Percentiles rank a stretch among this genome's conserved stretches.
Evolutionary conservation across 1,140 invertebrate species (phyloP).

Genomic region (Drosophila kanapiae): DNA sequence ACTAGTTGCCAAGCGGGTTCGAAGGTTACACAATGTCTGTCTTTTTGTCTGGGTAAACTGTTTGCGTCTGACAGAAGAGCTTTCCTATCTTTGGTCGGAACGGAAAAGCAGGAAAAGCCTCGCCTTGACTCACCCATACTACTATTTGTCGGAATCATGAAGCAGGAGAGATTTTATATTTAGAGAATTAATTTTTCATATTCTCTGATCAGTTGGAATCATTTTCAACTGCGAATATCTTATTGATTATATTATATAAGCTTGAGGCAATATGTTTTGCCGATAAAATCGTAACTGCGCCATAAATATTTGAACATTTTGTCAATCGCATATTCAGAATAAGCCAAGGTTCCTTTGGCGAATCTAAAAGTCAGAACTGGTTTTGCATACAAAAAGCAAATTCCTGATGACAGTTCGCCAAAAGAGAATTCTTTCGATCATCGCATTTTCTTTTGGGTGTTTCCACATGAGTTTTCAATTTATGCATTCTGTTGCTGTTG

Average conservation of each 20-base stretch:
- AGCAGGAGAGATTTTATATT: constrained; percentile 33
- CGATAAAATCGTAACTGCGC: constrained; percentile 3
- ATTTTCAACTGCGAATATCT: not conserved
- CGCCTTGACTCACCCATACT: constrained; percentile 19
- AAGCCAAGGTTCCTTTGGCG: constrained; percentile 33
- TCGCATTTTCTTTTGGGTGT: constrained; percentile 33
- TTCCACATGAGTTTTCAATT: constrained; percentile 53
- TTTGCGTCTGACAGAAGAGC: constrained; percentile 49
- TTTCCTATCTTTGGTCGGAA: constrained; percentile 14
- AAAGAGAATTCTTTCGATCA: constrained; percentile 49
- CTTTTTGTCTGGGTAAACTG: constrained; percentile 43
- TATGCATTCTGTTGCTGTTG: constrained; percentile 30
- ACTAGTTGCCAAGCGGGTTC: constrained; percentile 49
- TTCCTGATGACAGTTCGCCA: constrained; percentile 44
- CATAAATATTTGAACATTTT: constrained; percentile 18
- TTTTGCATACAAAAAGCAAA: constrained; percentile 52
- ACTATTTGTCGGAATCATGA: constrained; percentile 43
- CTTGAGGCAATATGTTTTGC: not conserved
- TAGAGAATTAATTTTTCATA: not conserved
- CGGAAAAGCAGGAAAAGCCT: constrained; percentile 22
- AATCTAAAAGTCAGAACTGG: constrained; percentile 53
- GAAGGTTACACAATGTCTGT: constrained; percentile 65
- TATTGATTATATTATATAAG: constrained; percentile 5
- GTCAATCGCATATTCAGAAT: constrained; percentile 13
- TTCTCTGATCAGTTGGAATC: not conserved